These are phyloP conservation scores for Harpalus rufipes DNA, from an alignment of 2,888 invertebrate genomes.

Conservation along the genomic window DNA sequence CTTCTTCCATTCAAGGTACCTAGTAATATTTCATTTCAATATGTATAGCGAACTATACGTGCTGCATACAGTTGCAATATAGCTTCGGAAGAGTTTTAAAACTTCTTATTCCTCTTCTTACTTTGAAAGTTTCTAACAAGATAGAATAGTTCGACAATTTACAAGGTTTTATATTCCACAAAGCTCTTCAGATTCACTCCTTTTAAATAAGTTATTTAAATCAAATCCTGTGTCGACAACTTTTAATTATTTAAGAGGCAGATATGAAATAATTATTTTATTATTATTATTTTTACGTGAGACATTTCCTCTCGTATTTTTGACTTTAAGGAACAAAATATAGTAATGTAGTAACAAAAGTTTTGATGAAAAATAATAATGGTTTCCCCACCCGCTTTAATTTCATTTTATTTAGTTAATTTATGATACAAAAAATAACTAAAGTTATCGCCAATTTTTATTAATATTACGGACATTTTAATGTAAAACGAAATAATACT, in stretches of 20 bases:
- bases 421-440: too few relatives aligned
- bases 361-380: too few relatives aligned
- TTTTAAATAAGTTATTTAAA: slow-evolving; percentile 18
- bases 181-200: background rate
- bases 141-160: background rate
- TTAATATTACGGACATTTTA: too few relatives aligned
- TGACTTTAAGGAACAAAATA: slow-evolving; percentile 3
- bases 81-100: background rate
- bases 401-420: too few relatives aligned
- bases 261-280: slow-evolving; percentile 29
- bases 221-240: background rate
- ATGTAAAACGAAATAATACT: too few relatives aligned
- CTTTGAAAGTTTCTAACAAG: background rate
- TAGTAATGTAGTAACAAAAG: too few relatives aligned
- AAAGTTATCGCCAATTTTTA: too few relatives aligned
- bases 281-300: background rate
- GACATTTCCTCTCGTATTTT: background rate
- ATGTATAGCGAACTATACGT: background rate
- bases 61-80: background rate
- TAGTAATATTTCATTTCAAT: background rate
- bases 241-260: background rate
- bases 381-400: too few relatives aligned
- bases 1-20: too few relatives aligned
- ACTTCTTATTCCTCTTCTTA: background rate
- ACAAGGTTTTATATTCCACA: background rate